These are phyloP conservation scores for Podargus strigoides DNA, from an alignment of 2,797 vertebrate genomes.

Conservation along the genomic window DNA sequence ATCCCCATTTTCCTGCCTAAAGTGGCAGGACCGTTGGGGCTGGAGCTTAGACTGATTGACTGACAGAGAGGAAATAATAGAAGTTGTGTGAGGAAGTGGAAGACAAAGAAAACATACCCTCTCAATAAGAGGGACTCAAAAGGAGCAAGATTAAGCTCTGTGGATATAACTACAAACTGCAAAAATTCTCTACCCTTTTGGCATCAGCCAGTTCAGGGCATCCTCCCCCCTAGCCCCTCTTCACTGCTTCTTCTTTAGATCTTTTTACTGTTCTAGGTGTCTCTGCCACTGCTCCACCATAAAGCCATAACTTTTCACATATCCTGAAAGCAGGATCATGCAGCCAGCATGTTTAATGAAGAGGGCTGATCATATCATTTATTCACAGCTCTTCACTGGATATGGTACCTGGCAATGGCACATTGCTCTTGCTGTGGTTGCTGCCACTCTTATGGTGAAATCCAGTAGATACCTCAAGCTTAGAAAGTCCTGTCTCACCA, in stretches of 20 bases:
- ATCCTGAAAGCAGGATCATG: not conserved
- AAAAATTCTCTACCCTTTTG: not conserved
- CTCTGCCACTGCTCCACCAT: not conserved
- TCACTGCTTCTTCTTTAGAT: not conserved
- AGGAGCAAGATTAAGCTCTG: not conserved
- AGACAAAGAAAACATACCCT: not conserved
- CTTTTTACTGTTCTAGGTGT: not conserved
- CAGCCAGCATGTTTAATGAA: not conserved
- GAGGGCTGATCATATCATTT: not conserved
- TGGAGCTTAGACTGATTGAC: not conserved
- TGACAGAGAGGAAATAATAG: not conserved
- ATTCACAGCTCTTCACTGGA: not conserved
- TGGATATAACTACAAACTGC: not conserved
- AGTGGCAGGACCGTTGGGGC: rapidly evolving
- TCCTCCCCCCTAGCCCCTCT: not conserved
- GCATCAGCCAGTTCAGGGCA: rapidly evolving
- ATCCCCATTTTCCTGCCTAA: not conserved
- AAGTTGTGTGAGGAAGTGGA: not conserved
- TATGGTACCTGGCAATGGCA: not conserved
- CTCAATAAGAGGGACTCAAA: not conserved
- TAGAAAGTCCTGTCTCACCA: not conserved
- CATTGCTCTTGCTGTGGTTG: not conserved
- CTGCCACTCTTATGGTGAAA: not conserved
- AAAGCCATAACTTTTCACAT: not conserved
- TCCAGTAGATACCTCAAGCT: not conserved